These are phyloP conservation scores for Eubucco bourcierii DNA, from an alignment of 2,113 vertebrate species.

Conservation along the genomic window DNA sequence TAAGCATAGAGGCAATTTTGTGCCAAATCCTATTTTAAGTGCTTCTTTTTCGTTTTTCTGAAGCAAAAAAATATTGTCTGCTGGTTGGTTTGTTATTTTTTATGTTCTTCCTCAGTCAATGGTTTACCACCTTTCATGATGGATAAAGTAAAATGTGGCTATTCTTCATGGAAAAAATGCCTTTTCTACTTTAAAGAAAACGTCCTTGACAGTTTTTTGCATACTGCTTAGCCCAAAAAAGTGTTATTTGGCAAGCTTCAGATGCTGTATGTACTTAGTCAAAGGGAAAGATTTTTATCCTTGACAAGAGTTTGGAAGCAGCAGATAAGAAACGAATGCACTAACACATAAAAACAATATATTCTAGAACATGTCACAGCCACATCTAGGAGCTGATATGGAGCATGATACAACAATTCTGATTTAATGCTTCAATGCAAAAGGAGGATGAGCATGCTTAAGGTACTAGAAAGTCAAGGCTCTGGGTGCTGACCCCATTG, in stretches of 20 bases:
- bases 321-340: background rate
- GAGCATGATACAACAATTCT: background rate
- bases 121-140: conserved; percentile 22
- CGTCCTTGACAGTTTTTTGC: conserved; percentile 17
- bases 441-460: background rate
- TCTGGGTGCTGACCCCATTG: background rate
- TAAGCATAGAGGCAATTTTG: background rate
- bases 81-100: background rate
- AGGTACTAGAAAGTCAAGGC: background rate
- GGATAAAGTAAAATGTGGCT: conserved; percentile 6
- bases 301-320: conserved; percentile 26
- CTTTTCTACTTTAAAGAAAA: conserved; percentile 22
- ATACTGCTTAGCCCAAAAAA: background rate
- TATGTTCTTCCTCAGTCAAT: conserved; percentile 14
- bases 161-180: background rate
- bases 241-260: conserved; percentile 1
- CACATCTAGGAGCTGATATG: background rate
- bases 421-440: background rate
- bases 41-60: conserved; percentile 11
- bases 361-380: background rate
- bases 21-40: conserved; percentile 47
- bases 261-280: background rate
- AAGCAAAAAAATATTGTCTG: conserved; percentile 22
- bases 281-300: conserved; percentile 1
- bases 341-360: background rate